Base-by-base conservation (phyloP, 2,113 vertebrate genomes). In the Bos indicus region DNA sequence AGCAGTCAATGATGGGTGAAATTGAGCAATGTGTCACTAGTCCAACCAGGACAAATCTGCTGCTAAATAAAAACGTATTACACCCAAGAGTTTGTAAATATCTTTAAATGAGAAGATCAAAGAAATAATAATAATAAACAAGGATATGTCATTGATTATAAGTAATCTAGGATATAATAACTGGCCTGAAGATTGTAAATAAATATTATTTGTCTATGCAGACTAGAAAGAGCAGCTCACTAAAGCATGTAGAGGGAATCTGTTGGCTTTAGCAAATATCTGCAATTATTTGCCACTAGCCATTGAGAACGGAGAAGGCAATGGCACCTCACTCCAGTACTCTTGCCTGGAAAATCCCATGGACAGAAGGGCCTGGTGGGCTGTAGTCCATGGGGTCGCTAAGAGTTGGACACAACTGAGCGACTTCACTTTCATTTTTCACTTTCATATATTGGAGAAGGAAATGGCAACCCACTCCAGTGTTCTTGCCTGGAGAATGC, bases 111-210 rank as follows among this genome's bases (percentile, higher is more conserved):
- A 48, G 82, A 96, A 98, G n/a, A 19, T 36, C 78, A 85, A 46
- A 80, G 94, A 96, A 71, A 86, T 57, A 83, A 62, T 28, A 57
- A 12, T 60, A 60, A 62, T 36, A 36, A 82, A 95, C 90, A 23
- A 60, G 21, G 67, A 95, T 40, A 48, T 43, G 54, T 96, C 84
- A 88, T 54, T 94, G 92, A 96, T 95, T 97, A 52, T 14, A 23
- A 92, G 40, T 64, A 7, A 51, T 87, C 93, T 91, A 28, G 80
- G 91, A 60, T 48, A 95, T 62, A 84, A 92, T 56, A 43, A 78
- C 7, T 6, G 62, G 54, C 28, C 77, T 60, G 33, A 0, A 33
- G 30, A 56, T 96, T 97, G 88, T 26, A 92, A 87, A 95, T 25
- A 56, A 92, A 82, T 26, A 77, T 71, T 84, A 59, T 51, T 51